Base-by-base conservation (phyloP, 2,113 vertebrate genomes). In the Phrynocephalus versicolor region DNA sequence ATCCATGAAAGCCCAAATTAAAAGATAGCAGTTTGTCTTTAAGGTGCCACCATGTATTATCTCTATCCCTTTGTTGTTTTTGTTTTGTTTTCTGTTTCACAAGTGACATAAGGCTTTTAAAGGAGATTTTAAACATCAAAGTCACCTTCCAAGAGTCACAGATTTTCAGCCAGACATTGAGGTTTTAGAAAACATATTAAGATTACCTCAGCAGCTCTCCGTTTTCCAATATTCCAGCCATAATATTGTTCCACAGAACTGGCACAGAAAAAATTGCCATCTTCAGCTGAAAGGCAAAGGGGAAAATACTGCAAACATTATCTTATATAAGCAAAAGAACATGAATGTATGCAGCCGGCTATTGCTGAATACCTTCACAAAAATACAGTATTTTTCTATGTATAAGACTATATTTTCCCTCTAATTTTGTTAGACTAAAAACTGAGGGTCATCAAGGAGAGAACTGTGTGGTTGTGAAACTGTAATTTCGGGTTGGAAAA, bases 171-270 rank as follows among this genome's bases (percentile, higher is more conserved):
- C 81, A 73, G n/a, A 85, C 91, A 85, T 87, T 65, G 70, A 58
- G 65, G 12, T 51, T 93, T 75, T 81, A 51, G 0, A 21, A 84
- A 92, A 89, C 5, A 79, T 0, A 74, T 85, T 82, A 83, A 81
- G 35, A 86, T 95, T 96, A 99, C 98, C 98, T 99, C 99, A 0
- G 98, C 97, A 41, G 98, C 99, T 92, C 99, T 97, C 79, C 98
- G 96, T 90, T 99, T 99, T 76, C 99, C 99, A 89, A 99, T 99
- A 96, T 97, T 99, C 99, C 99, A 99, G 87, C 97, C 97, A 87
- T 98, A 99, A 94, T 98, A 99, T 93, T 99, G 98, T 85, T 99
- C 98, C 88, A 97, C 93, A 30, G 99, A 99, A 81, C 95, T 93
- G 4, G 98, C 98, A 94, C 98, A 99, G 88, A 98, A 99, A 2